Evolutionary conservation across 2,113 vertebrate genomes (phyloP).

Genomic region (Coryphaenoides rupestris): DNA sequence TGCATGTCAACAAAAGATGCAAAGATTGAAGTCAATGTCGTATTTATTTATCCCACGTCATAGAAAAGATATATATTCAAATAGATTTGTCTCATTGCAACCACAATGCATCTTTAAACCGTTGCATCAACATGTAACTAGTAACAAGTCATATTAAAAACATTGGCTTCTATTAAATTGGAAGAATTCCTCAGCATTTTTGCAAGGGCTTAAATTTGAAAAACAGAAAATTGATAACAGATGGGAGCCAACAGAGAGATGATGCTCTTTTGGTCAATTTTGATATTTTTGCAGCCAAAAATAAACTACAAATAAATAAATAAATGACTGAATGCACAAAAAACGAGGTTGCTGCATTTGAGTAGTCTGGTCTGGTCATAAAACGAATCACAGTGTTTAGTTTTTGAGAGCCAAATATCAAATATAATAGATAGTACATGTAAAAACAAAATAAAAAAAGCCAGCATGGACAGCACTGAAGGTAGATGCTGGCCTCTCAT

Average conservation of each 20-base stretch:
- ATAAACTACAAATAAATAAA: constrained; percentile 9
- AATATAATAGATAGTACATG: constrained; percentile 37
- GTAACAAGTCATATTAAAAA: constrained; percentile 35
- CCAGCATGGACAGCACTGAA: constrained; percentile 51
- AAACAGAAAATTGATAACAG: constrained; percentile 20
- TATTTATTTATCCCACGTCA: constrained; percentile 58
- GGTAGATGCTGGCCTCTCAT: constrained; percentile 60
- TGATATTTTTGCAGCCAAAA: neutral
- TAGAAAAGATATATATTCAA: constrained; percentile 51
- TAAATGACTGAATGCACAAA: constrained; percentile 8
- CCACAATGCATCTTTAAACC: constrained; percentile 45
- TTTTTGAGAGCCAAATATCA: constrained; percentile 42
- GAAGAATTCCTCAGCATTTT: constrained; percentile 43
- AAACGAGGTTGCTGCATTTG: neutral
- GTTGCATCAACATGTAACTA: constrained; percentile 32
- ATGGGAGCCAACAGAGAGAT: too few species aligned
- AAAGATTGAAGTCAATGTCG: constrained; percentile 25
- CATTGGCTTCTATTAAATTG: constrained; percentile 16
- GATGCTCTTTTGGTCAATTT: too few species aligned
- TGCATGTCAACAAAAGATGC: constrained; percentile 18
- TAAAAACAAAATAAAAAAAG: constrained; percentile 49
- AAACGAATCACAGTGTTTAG: constrained; percentile 70
- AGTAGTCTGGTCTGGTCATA: constrained; percentile 28
- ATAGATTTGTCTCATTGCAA: constrained; percentile 39
- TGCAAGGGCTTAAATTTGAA: constrained; percentile 37